Conservation (phyloP, 2,888 invertebrate genomes). For the Trichacis sp. region DNA sequence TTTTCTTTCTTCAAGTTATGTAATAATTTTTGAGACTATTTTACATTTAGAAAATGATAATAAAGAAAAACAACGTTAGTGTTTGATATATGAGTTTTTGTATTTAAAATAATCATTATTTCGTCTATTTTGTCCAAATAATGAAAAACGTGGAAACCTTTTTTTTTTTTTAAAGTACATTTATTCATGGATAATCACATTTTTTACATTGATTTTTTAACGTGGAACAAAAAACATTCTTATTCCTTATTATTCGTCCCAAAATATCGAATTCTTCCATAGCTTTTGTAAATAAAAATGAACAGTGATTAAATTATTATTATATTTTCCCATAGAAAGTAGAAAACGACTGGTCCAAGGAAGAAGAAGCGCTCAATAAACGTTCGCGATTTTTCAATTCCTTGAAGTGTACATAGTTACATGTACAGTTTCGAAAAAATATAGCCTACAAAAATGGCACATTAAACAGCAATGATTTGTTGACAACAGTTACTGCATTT, state of each 20-base stretch:
- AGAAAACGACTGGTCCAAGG: slow-evolving; percentile 1
- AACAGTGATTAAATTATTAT: not conserved
- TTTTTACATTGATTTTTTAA: slow-evolving; percentile 2
- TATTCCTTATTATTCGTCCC: too few species aligned
- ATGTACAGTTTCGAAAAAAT: slow-evolving; percentile 17
- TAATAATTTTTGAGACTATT: not conserved
- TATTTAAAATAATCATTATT: too few species aligned
- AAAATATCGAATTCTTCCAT: too few species aligned
- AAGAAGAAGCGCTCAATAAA: not conserved
- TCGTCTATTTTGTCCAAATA: too few species aligned
- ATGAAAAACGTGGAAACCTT: too few species aligned
- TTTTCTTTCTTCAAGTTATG: too few species aligned
- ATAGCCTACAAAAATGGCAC: slow-evolving; percentile 26
- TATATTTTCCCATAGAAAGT: slow-evolving; percentile 9
- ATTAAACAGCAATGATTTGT: slow-evolving; percentile 1
- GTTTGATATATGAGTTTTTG: not conserved
- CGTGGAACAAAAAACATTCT: too few species aligned
- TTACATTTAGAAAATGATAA: not conserved
- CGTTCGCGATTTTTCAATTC: slow-evolving; percentile 1
- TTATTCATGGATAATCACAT: slow-evolving; percentile 38
- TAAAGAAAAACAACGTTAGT: not conserved
- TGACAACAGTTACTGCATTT: slow-evolving; percentile 10
- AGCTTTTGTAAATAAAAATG: too few species aligned
- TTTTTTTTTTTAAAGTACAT: too few species aligned
- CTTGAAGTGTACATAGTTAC: slow-evolving; percentile 2